Base-by-base conservation (phyloP, 2,113 vertebrate species). In the Colistium nudipinnis region DNA sequence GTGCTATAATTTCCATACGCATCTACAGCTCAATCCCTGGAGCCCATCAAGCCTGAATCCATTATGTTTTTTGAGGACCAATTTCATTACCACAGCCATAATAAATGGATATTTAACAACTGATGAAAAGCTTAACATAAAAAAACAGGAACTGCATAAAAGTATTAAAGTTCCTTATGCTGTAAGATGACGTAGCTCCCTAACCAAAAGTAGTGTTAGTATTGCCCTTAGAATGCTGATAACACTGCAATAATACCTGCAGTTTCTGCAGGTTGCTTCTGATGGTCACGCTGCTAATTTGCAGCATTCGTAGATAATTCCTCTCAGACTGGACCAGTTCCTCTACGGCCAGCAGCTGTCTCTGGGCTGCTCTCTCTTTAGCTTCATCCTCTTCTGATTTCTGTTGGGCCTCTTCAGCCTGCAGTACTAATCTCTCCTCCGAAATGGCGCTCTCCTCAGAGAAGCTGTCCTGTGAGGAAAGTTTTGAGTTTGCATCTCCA, bases 261-360 rank as follows among this genome's bases (percentile, higher is more conserved):
- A 93, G 85, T 64, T 92, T 76, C 78, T 88, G 87, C 38, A 99
- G 93, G 76, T 92, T 94, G 35, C 66, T 74, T 48, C 92, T 92
- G 83, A 98, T 95, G 80, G 93, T 93, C 0, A 39, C 91, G 0
- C 92, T 87, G 2, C 94, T 94, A 16, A 97, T 71, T 14, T 91
- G 92, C 16, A 99, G 82, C 76, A 89, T 76, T 48, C 91, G 90
- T 0, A 98, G 87, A 13, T 95, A 99, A 82, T 91, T 95, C 83
- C 81, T 90, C 90, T 99, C 98, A 0, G 96, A 96, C 72, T 91
- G 78, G 13, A 98, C 76, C 51, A 99, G 88, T 78, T 99, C 98
- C 53, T 93, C 90, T 12, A 95, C 56, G 0, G 94, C 92, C 86
- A 96, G 84, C 57, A 43, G 74, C 90, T 95, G 96, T 16, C 91